A percentile compares a stretch with the other conserved stretches of the same genome.
Conservation (phyloP, 1,140 invertebrate species). For the Colletes latitarsis region DNA sequence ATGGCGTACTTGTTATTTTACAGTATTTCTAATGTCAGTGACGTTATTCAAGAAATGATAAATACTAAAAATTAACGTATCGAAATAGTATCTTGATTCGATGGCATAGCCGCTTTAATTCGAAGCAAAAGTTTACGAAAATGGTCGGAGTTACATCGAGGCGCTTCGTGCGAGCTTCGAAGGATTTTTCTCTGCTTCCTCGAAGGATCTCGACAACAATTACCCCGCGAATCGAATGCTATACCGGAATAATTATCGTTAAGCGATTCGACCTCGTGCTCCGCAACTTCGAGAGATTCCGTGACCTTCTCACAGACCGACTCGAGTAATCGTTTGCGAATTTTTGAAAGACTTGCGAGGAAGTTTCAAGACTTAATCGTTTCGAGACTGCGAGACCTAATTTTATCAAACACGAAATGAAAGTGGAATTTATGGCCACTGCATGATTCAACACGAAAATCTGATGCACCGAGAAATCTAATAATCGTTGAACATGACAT, state of each 20-base stretch:
- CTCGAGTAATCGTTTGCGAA: background rate
- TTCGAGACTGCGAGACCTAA: background rate
- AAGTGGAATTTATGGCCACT: background rate
- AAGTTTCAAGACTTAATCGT: background rate
- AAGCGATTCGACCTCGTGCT: constrained; percentile 38
- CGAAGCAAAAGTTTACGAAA: background rate
- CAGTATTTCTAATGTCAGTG: too few relatives aligned
- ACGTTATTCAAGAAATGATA: too few relatives aligned
- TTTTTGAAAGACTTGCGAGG: constrained; percentile 1
- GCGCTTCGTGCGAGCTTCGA: background rate
- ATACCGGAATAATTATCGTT: constrained; percentile 41
- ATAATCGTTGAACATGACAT: background rate
- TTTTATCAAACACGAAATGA: background rate
- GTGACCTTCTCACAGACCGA: constrained; percentile 32
- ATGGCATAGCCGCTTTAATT: background rate
- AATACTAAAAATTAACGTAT: too few relatives aligned
- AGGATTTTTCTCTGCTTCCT: background rate
- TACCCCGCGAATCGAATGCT: constrained; percentile 35
- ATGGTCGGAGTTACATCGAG: background rate
- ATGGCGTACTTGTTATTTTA: too few relatives aligned
- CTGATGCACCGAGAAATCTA: background rate
- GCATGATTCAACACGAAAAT: background rate
- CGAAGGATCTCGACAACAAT: constrained; percentile 33
- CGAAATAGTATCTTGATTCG: too few relatives aligned
- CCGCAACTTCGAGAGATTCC: constrained; percentile 15